phyloP scores from a whole-genome alignment of 2,888 invertebrate species.

The Trachelus iudaicus region DNA sequence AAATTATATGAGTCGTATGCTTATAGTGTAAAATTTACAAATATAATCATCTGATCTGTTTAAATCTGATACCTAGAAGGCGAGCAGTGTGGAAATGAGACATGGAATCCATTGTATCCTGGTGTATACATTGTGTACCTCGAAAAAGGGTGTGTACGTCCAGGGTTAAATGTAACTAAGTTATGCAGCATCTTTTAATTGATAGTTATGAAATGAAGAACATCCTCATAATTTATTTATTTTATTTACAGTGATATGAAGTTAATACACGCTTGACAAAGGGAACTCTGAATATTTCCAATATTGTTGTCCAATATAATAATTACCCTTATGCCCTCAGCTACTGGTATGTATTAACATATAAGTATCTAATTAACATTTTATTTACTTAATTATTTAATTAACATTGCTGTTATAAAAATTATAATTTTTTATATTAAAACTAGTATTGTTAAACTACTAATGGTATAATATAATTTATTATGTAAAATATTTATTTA shows the following conservation, averaged over 20 bases:
- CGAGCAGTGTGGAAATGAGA: neutral
- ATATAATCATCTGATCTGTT: neutral
- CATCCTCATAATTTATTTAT: neutral
- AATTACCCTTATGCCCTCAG: slow-evolving; percentile 57
- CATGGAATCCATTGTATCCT: neutral
- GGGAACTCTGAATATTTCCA: slow-evolving; percentile 34
- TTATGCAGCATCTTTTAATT: neutral
- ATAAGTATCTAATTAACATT: neutral
- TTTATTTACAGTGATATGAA: slow-evolving; percentile 50
- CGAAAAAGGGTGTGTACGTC: neutral
- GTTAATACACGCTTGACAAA: slow-evolving; percentile 37
- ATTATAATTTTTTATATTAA: no score
- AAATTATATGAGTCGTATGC: neutral
- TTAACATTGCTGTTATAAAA: no score
- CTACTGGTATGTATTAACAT: slow-evolving; percentile 45
- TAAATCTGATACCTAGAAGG: neutral
- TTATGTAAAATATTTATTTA: no score
- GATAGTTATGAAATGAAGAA: neutral
- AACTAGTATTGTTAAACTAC: no score
- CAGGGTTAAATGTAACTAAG: neutral
- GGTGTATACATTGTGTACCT: neutral
- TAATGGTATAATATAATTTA: no score
- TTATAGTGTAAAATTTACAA: neutral
- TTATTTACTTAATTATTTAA: no score
- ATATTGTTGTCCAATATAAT: slow-evolving; percentile 30